These are phyloP conservation scores for Salvelinus alpinus DNA, from an alignment of 2,113 vertebrate species.

Conservation along the genomic window DNA sequence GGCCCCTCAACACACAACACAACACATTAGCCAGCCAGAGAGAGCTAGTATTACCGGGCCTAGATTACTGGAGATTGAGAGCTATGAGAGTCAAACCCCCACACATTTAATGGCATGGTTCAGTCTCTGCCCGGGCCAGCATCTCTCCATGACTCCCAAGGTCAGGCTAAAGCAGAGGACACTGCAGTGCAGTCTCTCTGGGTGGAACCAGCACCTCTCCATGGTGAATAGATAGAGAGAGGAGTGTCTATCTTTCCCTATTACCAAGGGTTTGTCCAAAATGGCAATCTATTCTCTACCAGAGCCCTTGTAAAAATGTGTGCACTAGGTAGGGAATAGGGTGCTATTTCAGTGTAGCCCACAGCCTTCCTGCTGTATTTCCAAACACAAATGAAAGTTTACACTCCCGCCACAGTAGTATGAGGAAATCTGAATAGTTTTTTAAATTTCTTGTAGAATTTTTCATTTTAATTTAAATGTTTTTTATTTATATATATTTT, in stretches of 20 bases:
- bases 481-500: no score
- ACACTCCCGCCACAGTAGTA: no score
- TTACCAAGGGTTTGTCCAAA: slow-evolving; percentile 33
- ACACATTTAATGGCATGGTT: slow-evolving; percentile 56
- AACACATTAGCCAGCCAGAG: slow-evolving; percentile 60
- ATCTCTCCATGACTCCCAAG: slow-evolving; percentile 56
- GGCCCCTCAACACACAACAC: slow-evolving; percentile 11
- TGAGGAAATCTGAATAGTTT: no score
- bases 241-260: slow-evolving; percentile 3
- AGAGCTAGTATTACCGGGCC: slow-evolving; percentile 45
- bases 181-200: slow-evolving; percentile 1
- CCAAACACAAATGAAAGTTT: no score
- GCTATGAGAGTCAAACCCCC: slow-evolving; percentile 52
- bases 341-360: no score
- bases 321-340: no score
- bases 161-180: slow-evolving; percentile 62
- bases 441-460: no score
- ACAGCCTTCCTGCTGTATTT: no score
- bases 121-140: slow-evolving; percentile 33
- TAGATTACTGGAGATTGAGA: slow-evolving; percentile 30
- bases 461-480: no score
- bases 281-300: no score
- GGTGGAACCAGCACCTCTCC: not conserved
- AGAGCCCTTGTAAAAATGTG: no score
- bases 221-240: slow-evolving; percentile 13